Base-by-base conservation (phyloP, 2,888 invertebrate genomes). In the Acanthopleura granulata region DNA sequence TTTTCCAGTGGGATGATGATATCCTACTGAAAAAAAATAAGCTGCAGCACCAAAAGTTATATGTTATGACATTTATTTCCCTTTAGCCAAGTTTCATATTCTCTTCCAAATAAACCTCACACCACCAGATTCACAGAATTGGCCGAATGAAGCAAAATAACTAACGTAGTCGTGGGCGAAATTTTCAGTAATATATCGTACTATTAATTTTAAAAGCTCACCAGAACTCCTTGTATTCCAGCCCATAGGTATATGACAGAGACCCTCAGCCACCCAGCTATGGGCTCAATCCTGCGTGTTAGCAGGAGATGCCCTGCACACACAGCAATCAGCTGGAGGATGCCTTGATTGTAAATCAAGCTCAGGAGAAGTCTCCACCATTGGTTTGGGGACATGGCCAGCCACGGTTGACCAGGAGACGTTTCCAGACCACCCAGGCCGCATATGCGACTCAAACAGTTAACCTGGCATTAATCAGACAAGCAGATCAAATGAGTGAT, bases 361-460 rank as follows among this genome's bases (percentile, higher is more conserved):
- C 84, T 80, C 12, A 86, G 72, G 14, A 82, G 78, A 3, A 84
- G 75, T 30, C 88, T 80, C 86, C 87, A 87, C 82, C 83, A 85
- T 76, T 87, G 88, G 72, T 77, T 74, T 12, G 81, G 80, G 0
- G 76, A 66, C 18, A 30, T 49, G 0, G 84, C 78, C 25, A 84
- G 74, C 84, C 85, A 86, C 0, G 84, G 84, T 14, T 74, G 78
- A 25, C 77, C 76, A 11, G 74, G 16, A 25, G 79, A 72, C 1
- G 80, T 9, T 14, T 51, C 57, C 11, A 82, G 30, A 1, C 51
- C 73, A 16, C 82, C 80, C 22, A 80, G 70, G 6, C 74, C 74
- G 73, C 87, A 87, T 12, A 82, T 62, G 12, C 77, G 72, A 22
- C 62, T 75, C 25, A 85, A 73, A 69, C 86, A 87, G 75, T 85